phyloP scores from a whole-genome alignment of 2,113 vertebrate genomes.

The Tyto alba region DNA sequence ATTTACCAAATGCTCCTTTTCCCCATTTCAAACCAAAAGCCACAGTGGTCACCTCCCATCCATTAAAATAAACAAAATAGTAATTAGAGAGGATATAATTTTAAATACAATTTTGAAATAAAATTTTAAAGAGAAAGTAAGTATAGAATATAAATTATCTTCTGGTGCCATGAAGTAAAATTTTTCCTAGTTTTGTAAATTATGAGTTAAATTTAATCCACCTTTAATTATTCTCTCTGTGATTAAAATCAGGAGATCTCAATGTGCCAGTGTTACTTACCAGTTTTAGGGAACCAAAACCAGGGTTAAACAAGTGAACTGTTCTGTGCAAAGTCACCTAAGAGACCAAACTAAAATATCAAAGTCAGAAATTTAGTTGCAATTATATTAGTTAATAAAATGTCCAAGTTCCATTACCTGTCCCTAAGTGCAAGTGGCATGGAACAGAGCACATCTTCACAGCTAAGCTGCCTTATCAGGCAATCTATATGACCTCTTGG shows the following conservation, averaged over 20 bases:
- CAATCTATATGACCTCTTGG: neutral
- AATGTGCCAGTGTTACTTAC: neutral
- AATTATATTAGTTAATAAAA: neutral
- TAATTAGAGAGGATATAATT: neutral
- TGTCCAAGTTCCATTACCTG: neutral
- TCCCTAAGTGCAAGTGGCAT: neutral
- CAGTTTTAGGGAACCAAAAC: neutral
- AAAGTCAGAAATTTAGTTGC: neutral
- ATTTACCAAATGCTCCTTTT: neutral
- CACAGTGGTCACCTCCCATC: neutral
- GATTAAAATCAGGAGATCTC: neutral
- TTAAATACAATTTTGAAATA: neutral
- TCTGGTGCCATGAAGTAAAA: neutral
- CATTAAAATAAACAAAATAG: neutral
- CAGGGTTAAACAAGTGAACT: neutral
- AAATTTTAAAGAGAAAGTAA: neutral
- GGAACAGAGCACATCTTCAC: neutral
- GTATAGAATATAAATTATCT: neutral
- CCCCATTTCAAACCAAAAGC: neutral
- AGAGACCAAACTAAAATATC: neutral
- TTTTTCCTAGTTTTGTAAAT: neutral
- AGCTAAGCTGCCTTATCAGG: neutral
- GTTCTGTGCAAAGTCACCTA: neutral
- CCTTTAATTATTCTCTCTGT: neutral
- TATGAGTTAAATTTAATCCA: neutral